Conservation (phyloP, 1,140 invertebrate species). For the Dreissena polymorpha region DNA sequence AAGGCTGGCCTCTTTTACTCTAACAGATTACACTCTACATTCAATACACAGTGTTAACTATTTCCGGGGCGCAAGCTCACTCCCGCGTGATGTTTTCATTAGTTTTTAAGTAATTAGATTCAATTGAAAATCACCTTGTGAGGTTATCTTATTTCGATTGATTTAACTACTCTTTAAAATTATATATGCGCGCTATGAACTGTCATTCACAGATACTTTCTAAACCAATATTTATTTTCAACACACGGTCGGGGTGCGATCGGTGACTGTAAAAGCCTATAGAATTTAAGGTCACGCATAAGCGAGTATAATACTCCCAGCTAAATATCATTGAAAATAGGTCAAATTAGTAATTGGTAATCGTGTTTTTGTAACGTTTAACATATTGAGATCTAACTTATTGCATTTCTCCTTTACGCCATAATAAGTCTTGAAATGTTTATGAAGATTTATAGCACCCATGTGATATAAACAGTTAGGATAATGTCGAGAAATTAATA, state of each 20-base stretch:
- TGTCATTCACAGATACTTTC: background rate
- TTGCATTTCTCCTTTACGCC: no score
- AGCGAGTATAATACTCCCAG: no score
- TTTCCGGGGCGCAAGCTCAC: conserved; percentile 15
- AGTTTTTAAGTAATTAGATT: background rate
- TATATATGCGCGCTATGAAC: background rate
- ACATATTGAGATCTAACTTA: no score
- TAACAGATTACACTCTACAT: conserved; percentile 33
- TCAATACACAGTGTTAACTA: conserved; percentile 30
- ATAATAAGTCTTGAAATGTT: no score
- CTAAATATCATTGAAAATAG: no score
- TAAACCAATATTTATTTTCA: background rate
- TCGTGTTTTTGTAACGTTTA: no score
- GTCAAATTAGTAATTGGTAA: no score
- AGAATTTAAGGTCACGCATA: conserved; percentile 28
- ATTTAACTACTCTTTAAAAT: background rate
- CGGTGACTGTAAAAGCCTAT: background rate
- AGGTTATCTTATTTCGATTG: background rate
- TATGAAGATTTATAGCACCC: no score
- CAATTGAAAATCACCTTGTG: background rate
- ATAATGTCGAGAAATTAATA: no score
- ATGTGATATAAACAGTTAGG: no score
- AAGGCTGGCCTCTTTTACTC: conserved; percentile 43
- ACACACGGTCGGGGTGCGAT: background rate
- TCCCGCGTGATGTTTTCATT: conserved; percentile 6